Evolutionary conservation across 2,797 vertebrate species (phyloP).

Genomic region (Catharus ustulatus): DNA sequence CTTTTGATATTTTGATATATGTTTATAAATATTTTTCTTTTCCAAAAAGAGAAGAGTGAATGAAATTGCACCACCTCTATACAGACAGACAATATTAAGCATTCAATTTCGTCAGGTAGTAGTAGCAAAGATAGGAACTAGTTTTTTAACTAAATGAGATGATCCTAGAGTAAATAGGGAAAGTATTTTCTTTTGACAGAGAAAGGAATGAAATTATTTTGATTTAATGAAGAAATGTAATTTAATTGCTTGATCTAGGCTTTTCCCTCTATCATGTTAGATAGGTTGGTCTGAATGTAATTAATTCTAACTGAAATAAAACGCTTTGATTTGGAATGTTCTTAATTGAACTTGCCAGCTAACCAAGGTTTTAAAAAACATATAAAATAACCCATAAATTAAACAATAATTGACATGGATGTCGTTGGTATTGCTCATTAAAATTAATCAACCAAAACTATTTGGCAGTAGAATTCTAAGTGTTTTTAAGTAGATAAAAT

Average conservation of each 20-base stretch:
- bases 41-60: background rate
- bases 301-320: constrained; percentile 19
- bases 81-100: background rate
- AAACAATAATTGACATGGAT: background rate
- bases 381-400: background rate
- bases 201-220: background rate
- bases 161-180: background rate
- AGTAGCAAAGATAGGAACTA: background rate
- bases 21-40: background rate
- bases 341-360: background rate
- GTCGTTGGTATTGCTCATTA: background rate
- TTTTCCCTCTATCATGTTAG: background rate
- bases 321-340: background rate
- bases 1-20: background rate
- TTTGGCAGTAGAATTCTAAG: background rate
- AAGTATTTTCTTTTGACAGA: background rate
- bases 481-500: background rate
- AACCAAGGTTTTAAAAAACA: background rate
- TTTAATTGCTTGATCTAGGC: background rate
- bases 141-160: background rate
- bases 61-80: background rate
- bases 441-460: background rate
- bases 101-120: background rate
- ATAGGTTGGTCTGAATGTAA: background rate
- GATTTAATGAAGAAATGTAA: background rate